Percentiles rank a stretch among this genome's conserved stretches.
phyloP scores from a whole-genome alignment of 2,888 invertebrate genomes.

The Eristalinus aeneus region DNA sequence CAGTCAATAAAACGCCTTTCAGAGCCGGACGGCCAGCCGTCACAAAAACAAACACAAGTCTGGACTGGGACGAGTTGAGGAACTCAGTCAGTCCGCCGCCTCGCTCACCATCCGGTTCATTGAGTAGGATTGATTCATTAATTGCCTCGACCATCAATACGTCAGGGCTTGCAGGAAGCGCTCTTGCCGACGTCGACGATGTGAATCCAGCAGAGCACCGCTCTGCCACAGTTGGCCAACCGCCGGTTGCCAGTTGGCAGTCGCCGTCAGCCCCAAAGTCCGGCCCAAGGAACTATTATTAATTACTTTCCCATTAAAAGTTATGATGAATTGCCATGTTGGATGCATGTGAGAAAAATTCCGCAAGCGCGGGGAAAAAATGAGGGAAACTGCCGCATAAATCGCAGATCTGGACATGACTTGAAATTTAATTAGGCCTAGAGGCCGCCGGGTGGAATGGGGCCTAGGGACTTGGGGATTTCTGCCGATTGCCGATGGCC shows the following conservation, averaged over 20 bases:
- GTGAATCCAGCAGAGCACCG: conserved; percentile 26
- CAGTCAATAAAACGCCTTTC: conserved; percentile 66
- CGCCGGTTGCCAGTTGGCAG: not conserved
- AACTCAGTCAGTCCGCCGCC: conserved; percentile 25
- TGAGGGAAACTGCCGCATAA: conserved; percentile 53
- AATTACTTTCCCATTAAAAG: conserved; percentile 71
- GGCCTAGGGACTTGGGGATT: conserved; percentile 35
- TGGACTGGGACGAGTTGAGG: not conserved
- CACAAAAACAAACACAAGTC: conserved; percentile 8
- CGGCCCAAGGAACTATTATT: conserved; percentile 66
- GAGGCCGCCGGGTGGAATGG: conserved; percentile 36
- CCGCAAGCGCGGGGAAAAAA: conserved; percentile 28
- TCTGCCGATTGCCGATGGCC: conserved; percentile 16
- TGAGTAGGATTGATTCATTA: conserved; percentile 67
- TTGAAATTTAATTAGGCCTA: conserved; percentile 69
- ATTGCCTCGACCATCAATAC: conserved; percentile 47
- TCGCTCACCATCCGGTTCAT: conserved; percentile 32
- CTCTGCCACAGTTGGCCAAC: not conserved
- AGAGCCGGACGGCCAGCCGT: not conserved
- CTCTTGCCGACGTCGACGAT: conserved; percentile 14
- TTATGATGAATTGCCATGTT: conserved; percentile 69
- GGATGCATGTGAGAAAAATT: conserved; percentile 64
- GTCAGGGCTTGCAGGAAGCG: conserved; percentile 63
- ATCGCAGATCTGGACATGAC: conserved; percentile 65
- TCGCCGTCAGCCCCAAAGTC: conserved; percentile 50